These are phyloP conservation scores for Tetragonula carbonaria DNA, from an alignment of 2,888 invertebrate genomes.

Conservation along the genomic window DNA sequence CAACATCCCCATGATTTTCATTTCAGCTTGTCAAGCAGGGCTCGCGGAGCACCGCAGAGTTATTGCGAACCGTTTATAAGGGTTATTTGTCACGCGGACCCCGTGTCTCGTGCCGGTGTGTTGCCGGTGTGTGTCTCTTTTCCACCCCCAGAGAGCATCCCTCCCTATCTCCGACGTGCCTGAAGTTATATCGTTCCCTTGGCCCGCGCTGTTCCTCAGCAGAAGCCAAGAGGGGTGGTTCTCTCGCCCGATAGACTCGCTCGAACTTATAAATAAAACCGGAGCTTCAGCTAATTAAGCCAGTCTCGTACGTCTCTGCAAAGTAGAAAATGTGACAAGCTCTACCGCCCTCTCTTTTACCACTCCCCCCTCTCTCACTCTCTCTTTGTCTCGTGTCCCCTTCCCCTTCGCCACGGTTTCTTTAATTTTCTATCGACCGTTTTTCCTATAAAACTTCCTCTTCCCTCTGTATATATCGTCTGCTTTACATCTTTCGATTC, in stretches of 20 bases:
- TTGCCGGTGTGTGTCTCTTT: conserved; percentile 45
- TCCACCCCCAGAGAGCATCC: conserved; percentile 39
- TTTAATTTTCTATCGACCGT: conserved; percentile 37
- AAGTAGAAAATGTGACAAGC: conserved; percentile 82
- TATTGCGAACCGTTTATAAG: conserved; percentile 82
- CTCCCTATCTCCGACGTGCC: conserved; percentile 9
- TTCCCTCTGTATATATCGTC: neutral
- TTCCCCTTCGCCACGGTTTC: conserved; percentile 2
- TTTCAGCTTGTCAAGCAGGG: conserved; percentile 77
- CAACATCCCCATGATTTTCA: conserved; percentile 75
- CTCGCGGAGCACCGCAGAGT: conserved; percentile 58
- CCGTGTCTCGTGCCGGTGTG: conserved; percentile 31
- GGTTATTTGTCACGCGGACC: conserved; percentile 82
- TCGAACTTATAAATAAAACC: conserved; percentile 82
- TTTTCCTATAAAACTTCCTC: neutral
- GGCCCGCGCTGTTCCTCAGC: conserved; percentile 47
- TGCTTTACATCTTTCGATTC: conserved; percentile 1
- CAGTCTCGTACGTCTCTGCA: conserved; percentile 80
- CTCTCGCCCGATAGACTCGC: conserved; percentile 77
- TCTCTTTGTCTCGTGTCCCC: neutral
- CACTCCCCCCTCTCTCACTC: neutral
- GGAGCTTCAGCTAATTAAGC: conserved; percentile 81
- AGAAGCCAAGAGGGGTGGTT: conserved; percentile 38
- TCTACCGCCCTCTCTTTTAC: neutral
- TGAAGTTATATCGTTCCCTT: conserved; percentile 46